phyloP scores from a whole-genome alignment of 2,888 invertebrate genomes.

The Ophraella communa region DNA sequence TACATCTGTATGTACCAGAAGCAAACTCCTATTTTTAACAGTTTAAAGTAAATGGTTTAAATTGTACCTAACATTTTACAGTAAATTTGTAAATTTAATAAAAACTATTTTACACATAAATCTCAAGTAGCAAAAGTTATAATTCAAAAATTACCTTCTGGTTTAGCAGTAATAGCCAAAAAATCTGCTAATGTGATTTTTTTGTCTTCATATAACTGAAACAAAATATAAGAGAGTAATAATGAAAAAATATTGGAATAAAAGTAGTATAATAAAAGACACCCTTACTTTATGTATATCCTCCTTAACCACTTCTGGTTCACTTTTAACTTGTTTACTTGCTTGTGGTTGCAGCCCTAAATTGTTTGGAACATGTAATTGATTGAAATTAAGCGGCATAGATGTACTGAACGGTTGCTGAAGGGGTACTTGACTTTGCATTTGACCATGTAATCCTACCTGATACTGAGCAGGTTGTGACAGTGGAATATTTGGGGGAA shows the following conservation, averaged over 20 bases:
- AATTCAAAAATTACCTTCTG: slow-evolving; percentile 52
- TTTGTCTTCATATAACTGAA: slow-evolving; percentile 58
- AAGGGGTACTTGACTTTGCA: not conserved
- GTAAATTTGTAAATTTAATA: too few species aligned
- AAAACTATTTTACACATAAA: too few species aligned
- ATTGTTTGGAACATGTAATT: not conserved
- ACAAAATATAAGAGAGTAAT: slow-evolving; percentile 40
- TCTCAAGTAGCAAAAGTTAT: too few species aligned
- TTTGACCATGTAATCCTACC: not conserved
- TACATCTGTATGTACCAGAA: too few species aligned
- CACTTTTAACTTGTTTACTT: not conserved
- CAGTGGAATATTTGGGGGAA: too few species aligned
- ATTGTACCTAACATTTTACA: too few species aligned
- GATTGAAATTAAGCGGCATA: not conserved
- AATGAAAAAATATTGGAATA: too few species aligned
- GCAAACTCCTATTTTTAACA: too few species aligned
- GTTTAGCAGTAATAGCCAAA: slow-evolving; percentile 54
- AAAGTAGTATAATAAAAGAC: not conserved
- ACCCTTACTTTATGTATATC: slow-evolving; percentile 42
- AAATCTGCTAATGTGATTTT: slow-evolving; percentile 58
- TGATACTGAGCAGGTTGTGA: not conserved
- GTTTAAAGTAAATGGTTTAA: too few species aligned
- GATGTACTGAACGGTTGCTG: not conserved
- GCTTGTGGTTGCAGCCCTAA: not conserved
- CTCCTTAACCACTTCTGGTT: slow-evolving; percentile 31